Conservation (phyloP, 2,797 vertebrate species). For the Nannoperca australis region DNA sequence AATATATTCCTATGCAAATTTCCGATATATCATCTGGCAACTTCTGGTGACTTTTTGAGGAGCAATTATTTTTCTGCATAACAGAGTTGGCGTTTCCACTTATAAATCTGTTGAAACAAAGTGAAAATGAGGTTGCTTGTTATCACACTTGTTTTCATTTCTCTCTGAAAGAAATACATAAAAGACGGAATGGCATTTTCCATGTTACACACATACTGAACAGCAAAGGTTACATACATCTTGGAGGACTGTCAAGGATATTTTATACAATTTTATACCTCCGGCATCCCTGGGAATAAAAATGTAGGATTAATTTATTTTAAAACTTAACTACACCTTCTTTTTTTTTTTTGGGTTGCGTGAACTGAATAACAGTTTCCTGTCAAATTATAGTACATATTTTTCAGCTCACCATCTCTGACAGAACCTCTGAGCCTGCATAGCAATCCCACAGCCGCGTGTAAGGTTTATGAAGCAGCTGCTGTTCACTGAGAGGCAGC, state of each 20-base stretch:
- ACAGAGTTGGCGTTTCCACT: constrained; percentile 38
- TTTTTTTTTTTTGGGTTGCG: background rate
- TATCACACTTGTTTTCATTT: constrained; percentile 34
- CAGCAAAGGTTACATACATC: no score
- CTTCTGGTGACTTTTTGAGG: constrained; percentile 40
- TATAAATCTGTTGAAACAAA: constrained; percentile 36
- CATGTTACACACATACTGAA: background rate
- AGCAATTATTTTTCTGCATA: constrained; percentile 48
- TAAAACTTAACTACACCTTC: background rate
- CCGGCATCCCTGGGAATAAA: background rate
- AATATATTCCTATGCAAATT: constrained; percentile 40
- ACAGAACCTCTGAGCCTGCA: constrained; percentile 16
- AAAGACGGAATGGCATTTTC: background rate
- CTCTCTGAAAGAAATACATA: background rate
- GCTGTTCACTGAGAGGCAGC: constrained; percentile 40
- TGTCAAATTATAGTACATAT: constrained; percentile 12
- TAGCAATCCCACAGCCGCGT: constrained; percentile 5
- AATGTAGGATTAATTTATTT: background rate
- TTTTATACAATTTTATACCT: background rate
- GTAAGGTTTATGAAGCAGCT: constrained; percentile 47
- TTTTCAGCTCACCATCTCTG: constrained; percentile 3
- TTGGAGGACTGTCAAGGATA: background rate
- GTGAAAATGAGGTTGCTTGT: constrained; percentile 23
- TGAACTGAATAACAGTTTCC: background rate
- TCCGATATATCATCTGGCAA: constrained; percentile 22